phyloP scores from a whole-genome alignment of 2,888 invertebrate genomes.

The Athalia rosae region DNA sequence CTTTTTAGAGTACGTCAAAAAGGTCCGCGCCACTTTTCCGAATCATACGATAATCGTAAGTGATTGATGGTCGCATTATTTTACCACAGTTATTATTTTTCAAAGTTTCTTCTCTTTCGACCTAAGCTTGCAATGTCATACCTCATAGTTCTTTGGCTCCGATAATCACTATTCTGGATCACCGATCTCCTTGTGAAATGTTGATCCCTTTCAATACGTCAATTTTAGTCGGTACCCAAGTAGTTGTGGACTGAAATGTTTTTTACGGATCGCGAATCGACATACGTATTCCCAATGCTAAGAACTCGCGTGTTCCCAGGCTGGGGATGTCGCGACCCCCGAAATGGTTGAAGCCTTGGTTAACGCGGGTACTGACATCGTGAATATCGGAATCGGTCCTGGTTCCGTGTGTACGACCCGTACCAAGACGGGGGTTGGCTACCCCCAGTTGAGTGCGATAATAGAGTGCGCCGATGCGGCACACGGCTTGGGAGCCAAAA shows the following conservation, averaged over 20 bases:
- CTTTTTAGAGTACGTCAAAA: slow-evolving; percentile 90
- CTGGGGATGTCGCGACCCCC: slow-evolving; percentile 96
- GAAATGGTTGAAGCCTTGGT: slow-evolving; percentile 97
- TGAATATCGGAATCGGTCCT: slow-evolving; percentile 93
- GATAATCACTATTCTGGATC: no score
- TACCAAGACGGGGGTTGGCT: slow-evolving; percentile 94
- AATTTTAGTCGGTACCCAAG: no score
- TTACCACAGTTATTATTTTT: no score
- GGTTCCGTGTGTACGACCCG: slow-evolving; percentile 95
- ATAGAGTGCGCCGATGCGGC: slow-evolving; percentile 97
- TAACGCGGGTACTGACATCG: slow-evolving; percentile 93
- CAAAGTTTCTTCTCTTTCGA: no score
- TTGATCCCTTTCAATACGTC: neutral
- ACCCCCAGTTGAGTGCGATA: slow-evolving; percentile 94
- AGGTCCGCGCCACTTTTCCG: slow-evolving; percentile 86
- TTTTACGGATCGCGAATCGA: neutral
- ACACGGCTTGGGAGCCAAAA: slow-evolving; percentile 94
- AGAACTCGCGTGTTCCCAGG: slow-evolving; percentile 75
- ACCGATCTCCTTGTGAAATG: no score
- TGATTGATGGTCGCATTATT: no score
- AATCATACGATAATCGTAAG: slow-evolving; percentile 92
- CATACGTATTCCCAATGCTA: neutral
- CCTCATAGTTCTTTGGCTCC: no score
- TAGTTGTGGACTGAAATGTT: neutral
- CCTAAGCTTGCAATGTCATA: no score